Conservation (phyloP, 2,113 vertebrate genomes). For the Barbus barbus region DNA sequence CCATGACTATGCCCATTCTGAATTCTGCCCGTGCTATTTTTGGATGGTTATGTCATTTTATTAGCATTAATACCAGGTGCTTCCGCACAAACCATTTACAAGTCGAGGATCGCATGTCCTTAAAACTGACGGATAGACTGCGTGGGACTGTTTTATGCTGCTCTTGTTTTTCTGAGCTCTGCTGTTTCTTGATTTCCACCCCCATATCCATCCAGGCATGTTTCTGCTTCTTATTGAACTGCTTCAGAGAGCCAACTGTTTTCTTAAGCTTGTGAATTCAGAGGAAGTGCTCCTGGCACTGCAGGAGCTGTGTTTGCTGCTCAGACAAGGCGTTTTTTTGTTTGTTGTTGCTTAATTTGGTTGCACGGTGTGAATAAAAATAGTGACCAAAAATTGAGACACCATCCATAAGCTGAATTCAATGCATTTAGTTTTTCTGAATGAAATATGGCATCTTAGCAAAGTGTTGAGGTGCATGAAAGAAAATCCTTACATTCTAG, state of each 20-base stretch:
- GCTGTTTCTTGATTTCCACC: constrained; percentile 29
- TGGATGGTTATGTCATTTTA: background rate
- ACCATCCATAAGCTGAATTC: background rate
- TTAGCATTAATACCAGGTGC: constrained; percentile 3
- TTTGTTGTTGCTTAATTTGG: constrained; percentile 20
- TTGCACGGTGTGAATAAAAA: constrained; percentile 20
- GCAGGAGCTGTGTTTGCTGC: background rate
- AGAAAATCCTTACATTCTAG: background rate
- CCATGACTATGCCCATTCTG: background rate
- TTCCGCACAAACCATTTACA: background rate
- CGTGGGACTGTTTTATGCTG: constrained; percentile 2
- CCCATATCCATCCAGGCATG: constrained; percentile 29
- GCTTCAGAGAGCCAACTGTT: constrained; percentile 49
- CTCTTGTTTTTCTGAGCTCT: background rate
- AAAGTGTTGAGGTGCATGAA: background rate
- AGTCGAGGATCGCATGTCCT: background rate
- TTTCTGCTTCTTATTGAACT: constrained; percentile 51
- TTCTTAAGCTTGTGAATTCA: constrained; percentile 47
- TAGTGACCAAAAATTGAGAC: background rate
- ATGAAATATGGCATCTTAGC: background rate
- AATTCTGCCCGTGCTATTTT: background rate
- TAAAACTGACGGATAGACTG: background rate
- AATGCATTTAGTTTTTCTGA: background rate
- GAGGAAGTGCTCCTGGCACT: constrained; percentile 33
- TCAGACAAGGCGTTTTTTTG: constrained; percentile 21